Percentiles rank a stretch among this genome's conserved stretches.
Evolutionary conservation across 1,140 invertebrate species (phyloP).

Genomic region (Colletes latitarsis): DNA sequence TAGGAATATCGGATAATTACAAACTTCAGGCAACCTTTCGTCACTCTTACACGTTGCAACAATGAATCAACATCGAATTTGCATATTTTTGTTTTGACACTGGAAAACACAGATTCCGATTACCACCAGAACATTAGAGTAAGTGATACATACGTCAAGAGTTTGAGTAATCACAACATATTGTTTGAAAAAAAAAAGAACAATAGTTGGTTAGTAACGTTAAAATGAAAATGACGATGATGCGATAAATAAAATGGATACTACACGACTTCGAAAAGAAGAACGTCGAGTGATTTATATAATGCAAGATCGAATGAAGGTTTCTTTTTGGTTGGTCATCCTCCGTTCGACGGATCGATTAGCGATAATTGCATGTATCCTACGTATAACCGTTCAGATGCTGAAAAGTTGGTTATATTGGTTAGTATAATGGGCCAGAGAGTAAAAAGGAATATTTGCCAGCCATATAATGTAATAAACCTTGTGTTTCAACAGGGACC

Average conservation of each 20-base stretch:
- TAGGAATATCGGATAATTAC: background rate
- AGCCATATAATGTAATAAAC: slow-evolving; percentile 68
- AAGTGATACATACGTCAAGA: slow-evolving; percentile 72
- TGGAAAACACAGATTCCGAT: slow-evolving; percentile 42
- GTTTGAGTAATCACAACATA: slow-evolving; percentile 37
- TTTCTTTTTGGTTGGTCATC: slow-evolving; percentile 14
- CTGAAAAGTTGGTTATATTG: slow-evolving; percentile 54
- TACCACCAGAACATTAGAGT: slow-evolving; percentile 77
- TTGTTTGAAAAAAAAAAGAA: slow-evolving; percentile 8
- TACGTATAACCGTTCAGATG: slow-evolving; percentile 18
- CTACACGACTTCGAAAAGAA: slow-evolving; percentile 18
- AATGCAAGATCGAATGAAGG: slow-evolving; percentile 23
- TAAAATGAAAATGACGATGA: slow-evolving; percentile 48
- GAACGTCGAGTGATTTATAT: slow-evolving; percentile 4
- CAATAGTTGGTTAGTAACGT: slow-evolving; percentile 66
- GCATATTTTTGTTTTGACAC: background rate
- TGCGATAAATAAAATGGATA: slow-evolving; percentile 34
- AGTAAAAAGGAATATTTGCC: slow-evolving; percentile 57
- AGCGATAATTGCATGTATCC: slow-evolving; percentile 17
- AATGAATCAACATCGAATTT: background rate
- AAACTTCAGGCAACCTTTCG: background rate
- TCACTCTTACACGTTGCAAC: background rate
- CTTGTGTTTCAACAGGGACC: slow-evolving; percentile 72
- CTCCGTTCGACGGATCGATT: slow-evolving; percentile 11
- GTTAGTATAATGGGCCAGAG: slow-evolving; percentile 52